phyloP scores from a whole-genome alignment of 2,888 invertebrate species.

The Agrenia bidenticulata region DNA sequence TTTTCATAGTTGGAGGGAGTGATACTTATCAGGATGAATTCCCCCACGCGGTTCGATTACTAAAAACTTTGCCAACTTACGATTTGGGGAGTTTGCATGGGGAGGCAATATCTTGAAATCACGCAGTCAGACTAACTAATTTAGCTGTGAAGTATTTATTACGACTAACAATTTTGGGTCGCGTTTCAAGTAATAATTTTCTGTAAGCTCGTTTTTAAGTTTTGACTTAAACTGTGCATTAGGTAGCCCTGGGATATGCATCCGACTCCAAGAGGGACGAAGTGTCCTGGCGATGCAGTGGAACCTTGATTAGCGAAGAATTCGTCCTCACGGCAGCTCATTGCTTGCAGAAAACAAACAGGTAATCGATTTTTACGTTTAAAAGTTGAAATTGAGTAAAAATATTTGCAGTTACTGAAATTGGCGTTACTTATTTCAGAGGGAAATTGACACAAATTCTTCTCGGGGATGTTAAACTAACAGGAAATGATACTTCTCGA shows the following conservation, averaged over 20 bases:
- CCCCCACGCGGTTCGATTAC: slow-evolving; percentile 10
- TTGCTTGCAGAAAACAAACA: slow-evolving; percentile 9
- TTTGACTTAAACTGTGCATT: background rate
- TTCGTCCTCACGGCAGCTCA: slow-evolving; percentile 9
- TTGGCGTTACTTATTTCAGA: background rate
- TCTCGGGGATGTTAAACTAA: background rate
- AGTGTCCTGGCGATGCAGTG: slow-evolving; percentile 11
- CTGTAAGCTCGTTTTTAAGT: slow-evolving; percentile 1
- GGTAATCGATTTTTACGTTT: background rate
- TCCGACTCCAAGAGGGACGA: background rate
- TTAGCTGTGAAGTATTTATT: background rate
- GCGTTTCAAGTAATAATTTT: background rate
- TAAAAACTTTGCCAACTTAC: too few species aligned
- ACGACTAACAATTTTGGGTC: background rate
- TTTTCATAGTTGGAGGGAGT: slow-evolving; percentile 9
- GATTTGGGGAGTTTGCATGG: too few species aligned
- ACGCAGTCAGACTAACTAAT: too few species aligned
- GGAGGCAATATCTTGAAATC: too few species aligned
- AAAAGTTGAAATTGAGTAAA: background rate
- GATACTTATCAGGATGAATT: background rate
- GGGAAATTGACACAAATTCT: background rate
- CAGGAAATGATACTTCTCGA: background rate
- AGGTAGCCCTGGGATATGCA: background rate
- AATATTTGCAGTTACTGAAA: background rate
- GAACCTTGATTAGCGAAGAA: background rate